Conservation (phyloP, 2,888 invertebrate species). For the Liopterus haemorrhoidalis region DNA sequence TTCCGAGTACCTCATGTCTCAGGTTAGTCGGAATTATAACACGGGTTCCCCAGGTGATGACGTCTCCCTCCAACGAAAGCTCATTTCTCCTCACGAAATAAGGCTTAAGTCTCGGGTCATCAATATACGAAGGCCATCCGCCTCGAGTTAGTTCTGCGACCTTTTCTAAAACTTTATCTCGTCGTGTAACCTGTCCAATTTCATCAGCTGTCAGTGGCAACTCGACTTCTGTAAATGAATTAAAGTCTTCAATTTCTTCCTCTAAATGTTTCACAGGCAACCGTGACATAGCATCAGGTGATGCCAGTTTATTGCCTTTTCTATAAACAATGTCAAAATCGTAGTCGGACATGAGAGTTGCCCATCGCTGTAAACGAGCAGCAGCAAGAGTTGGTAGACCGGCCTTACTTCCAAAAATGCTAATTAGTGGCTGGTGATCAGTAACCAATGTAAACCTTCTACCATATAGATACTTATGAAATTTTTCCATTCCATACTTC, state of each 20-base stretch:
- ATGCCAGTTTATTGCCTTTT: too few species aligned
- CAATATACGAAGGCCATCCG: too few species aligned
- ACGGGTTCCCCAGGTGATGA: slow-evolving; percentile 27
- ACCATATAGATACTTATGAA: slow-evolving; percentile 38
- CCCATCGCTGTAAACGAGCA: slow-evolving; percentile 35
- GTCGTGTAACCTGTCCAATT: slow-evolving; percentile 1
- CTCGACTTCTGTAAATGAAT: too few species aligned
- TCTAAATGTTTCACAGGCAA: too few species aligned
- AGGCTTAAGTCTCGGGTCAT: too few species aligned
- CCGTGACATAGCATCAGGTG: too few species aligned
- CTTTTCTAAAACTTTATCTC: too few species aligned
- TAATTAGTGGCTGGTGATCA: slow-evolving; percentile 36
- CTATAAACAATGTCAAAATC: background rate
- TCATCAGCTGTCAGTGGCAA: too few species aligned
- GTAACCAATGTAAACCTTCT: slow-evolving; percentile 35
- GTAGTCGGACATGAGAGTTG: slow-evolving; percentile 1
- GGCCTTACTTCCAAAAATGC: slow-evolving; percentile 32
- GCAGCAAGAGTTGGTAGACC: slow-evolving; percentile 35
- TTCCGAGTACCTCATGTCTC: slow-evolving; percentile 16
- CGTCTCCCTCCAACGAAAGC: slow-evolving; percentile 20
- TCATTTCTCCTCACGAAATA: slow-evolving; percentile 21
- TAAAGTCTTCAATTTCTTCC: too few species aligned
- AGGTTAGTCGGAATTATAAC: slow-evolving; percentile 25
- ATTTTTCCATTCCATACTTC: slow-evolving; percentile 35
- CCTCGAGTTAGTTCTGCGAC: too few species aligned